Conservation (phyloP, 2,113 vertebrate species). For the Isichthys henryi region DNA sequence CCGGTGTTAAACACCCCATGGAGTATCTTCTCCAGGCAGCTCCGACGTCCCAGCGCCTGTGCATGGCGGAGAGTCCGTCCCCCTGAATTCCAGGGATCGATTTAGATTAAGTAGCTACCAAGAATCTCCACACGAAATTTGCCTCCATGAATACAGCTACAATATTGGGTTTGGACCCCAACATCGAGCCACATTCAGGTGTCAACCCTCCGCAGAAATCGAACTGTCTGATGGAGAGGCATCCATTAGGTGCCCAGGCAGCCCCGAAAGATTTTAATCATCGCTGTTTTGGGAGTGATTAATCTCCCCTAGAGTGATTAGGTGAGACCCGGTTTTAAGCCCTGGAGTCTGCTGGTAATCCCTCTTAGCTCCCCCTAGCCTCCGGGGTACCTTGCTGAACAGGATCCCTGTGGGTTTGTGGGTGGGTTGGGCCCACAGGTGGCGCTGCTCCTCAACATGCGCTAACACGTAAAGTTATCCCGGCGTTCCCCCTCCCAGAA, state of each 20-base stretch:
- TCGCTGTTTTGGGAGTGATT: neutral
- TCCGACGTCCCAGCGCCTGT: neutral
- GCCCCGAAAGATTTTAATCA: slow-evolving; percentile 30
- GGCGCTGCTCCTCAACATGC: neutral
- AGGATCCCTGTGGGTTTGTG: neutral
- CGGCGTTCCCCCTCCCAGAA: neutral
- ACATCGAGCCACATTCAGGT: neutral
- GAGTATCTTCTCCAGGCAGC: neutral
- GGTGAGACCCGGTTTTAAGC: neutral
- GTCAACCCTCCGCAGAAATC: neutral
- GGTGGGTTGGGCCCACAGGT: neutral
- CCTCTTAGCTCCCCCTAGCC: neutral
- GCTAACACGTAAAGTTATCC: neutral
- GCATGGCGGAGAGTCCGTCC: neutral
- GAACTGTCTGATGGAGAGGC: neutral
- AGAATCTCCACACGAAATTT: neutral
- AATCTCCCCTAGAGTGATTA: neutral
- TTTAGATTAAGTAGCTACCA: neutral
- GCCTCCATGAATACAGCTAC: neutral
- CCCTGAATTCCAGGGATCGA: neutral
- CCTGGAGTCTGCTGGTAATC: neutral
- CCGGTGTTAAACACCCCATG: neutral
- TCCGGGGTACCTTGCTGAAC: neutral
- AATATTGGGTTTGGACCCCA: neutral
- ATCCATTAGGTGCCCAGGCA: neutral